Evolutionary conservation across 2,888 invertebrate genomes (phyloP).

Genomic region (Aproaerema taeniolella): DNA sequence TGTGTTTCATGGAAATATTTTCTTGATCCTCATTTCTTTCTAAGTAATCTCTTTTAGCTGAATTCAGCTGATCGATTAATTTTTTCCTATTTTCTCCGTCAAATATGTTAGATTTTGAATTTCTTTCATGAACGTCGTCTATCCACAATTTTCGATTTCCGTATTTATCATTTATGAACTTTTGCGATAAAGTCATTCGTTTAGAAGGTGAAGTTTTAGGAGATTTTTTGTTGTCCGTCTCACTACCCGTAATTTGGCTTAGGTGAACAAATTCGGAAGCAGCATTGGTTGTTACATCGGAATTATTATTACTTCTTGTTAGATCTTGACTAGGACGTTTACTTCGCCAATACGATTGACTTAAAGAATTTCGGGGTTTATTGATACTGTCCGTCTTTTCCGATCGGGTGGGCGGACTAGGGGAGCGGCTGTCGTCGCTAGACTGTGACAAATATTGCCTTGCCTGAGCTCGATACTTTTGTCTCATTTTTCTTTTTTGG

Average conservation of each 20-base stretch:
- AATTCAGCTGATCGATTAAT: conserved; percentile 54
- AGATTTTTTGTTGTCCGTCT: conserved; percentile 52
- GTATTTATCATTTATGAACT: conserved; percentile 74
- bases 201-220: conserved; percentile 53
- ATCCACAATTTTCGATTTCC: conserved; percentile 69
- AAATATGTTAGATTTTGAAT: conserved; percentile 43
- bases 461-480: conserved; percentile 79
- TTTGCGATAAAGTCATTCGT: conserved; percentile 67
- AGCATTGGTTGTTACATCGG: conserved; percentile 52
- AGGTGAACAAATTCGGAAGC: conserved; percentile 70
- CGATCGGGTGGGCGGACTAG: conserved; percentile 66
- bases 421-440: conserved; percentile 79
- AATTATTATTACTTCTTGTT: conserved; percentile 42
- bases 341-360: conserved; percentile 71
- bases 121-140: conserved; percentile 54
- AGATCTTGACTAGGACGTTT: conserved; percentile 65
- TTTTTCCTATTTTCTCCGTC: conserved; percentile 58
- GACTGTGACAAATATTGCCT: conserved; percentile 76
- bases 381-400: conserved; percentile 55
- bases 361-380: conserved; percentile 64
- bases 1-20: conserved; percentile 36
- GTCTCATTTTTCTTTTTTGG: conserved; percentile 81
- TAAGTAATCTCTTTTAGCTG: conserved; percentile 49
- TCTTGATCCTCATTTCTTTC: conserved; percentile 49
- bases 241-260: conserved; percentile 60